A percentile compares a stretch with the other conserved stretches of the same genome.
These are phyloP conservation scores for Drosophila arizonae DNA, from an alignment of 1,140 invertebrate genomes.

Conservation along the genomic window DNA sequence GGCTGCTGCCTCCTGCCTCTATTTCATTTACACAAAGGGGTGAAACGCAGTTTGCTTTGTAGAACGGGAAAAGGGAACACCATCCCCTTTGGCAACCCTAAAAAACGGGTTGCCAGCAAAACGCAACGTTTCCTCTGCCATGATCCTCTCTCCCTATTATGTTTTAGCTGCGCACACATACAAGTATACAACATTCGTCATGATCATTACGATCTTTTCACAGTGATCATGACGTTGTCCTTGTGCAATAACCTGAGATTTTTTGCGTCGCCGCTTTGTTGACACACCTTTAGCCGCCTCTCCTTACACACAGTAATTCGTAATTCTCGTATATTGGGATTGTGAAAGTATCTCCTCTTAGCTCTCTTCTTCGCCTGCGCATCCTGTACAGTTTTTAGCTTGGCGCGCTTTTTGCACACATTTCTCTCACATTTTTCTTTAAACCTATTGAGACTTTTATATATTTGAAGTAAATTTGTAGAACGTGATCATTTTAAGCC, in stretches of 20 bases:
- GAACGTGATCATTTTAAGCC: no score
- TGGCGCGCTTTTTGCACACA: slow-evolving; percentile 61
- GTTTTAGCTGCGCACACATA: neutral
- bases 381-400: slow-evolving; percentile 41
- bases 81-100: slow-evolving; percentile 68
- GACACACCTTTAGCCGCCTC: slow-evolving; percentile 44
- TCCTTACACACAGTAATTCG: slow-evolving; percentile 16
- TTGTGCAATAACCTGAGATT: slow-evolving; percentile 63
- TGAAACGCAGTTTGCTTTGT: slow-evolving; percentile 69
- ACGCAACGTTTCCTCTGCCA: slow-evolving; percentile 31
- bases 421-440: slow-evolving; percentile 14
- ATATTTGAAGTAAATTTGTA: no score
- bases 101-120: slow-evolving; percentile 51
- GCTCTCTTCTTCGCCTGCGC: neutral
- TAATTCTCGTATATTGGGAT: neutral
- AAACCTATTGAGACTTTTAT: no score
- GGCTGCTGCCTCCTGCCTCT: slow-evolving; percentile 42
- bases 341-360: slow-evolving; percentile 17
- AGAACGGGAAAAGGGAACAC: slow-evolving; percentile 43
- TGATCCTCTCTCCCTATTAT: slow-evolving; percentile 63
- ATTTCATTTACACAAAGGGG: slow-evolving; percentile 70
- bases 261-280: slow-evolving; percentile 21
- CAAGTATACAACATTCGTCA: neutral
- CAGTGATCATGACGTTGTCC: slow-evolving; percentile 66
- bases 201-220: slow-evolving; percentile 1